phyloP scores from a whole-genome alignment of 1,140 invertebrate species.

The Delia radicum region DNA sequence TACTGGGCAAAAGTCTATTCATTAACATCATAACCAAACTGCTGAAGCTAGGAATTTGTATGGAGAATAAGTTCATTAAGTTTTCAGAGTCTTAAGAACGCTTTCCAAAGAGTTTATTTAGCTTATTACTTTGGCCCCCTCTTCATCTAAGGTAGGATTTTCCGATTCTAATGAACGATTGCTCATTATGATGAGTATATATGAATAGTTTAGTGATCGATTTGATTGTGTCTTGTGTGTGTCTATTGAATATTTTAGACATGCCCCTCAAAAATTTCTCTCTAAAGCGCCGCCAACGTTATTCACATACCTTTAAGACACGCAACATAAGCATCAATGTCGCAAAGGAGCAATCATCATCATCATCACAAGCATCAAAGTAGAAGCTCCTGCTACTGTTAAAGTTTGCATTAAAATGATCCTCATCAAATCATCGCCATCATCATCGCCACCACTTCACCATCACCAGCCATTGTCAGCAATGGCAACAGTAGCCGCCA shows the following conservation, averaged over 20 bases:
- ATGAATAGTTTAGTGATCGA: conserved; percentile 22
- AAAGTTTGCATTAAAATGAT: background rate
- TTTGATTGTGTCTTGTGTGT: conserved; percentile 20
- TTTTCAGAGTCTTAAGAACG: too few species aligned
- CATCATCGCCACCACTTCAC: conserved; percentile 11
- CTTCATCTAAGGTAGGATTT: background rate
- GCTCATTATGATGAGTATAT: conserved; percentile 3
- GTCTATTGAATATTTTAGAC: conserved; percentile 18
- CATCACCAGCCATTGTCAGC: background rate
- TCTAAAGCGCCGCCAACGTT: conserved; percentile 20
- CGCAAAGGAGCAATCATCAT: conserved; percentile 18
- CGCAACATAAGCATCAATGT: conserved; percentile 24
- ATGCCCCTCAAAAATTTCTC: background rate
- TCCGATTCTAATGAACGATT: background rate
- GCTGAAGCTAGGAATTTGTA: too few species aligned
- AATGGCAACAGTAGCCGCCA: conserved; percentile 12
- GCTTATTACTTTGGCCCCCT: background rate
- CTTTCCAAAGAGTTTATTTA: too few species aligned
- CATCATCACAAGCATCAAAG: background rate
- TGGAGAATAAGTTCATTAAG: too few species aligned
- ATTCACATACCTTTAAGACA: conserved; percentile 20
- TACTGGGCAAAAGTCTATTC: too few species aligned
- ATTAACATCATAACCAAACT: too few species aligned
- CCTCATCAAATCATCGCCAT: background rate
- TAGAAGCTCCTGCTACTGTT: conserved; percentile 7